Evolutionary conservation across 2,888 invertebrate genomes (phyloP), one percentile per base, ranked within the genome.

Genomic region (Poecilus cupreus): DNA sequence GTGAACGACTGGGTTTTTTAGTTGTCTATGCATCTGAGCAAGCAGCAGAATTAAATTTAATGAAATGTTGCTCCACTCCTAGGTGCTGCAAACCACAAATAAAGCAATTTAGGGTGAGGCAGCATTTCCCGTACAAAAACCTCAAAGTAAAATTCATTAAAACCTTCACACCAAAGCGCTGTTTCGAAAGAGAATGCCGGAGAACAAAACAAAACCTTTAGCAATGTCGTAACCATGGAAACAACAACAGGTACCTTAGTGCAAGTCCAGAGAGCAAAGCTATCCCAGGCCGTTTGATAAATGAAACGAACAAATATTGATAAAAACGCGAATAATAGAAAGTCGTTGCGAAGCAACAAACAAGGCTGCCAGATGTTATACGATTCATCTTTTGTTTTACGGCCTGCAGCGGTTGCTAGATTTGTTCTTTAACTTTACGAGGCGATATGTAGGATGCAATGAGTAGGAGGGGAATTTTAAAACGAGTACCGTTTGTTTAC

Each of bases 331-430:
- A 75, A 46, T 74, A 74, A 75, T 75, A 75, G 75, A 75, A 75
- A 75, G 75, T 75, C 49, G 51, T 24, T 32, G 32, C 68, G 10
- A 10, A 22, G 64, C 46, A 54, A 54, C 70, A 32, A 70, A 39
- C 70, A 70, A 70, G 64, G 64, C 64, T 64, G 64, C 37, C 37
- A 70, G 39, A 70, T 70, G 37, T 13, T 39, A 20, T 70, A 70
- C 70, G 70, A 51, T 75, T 75, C 75, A 75, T 75, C 75, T 75
- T 75, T 75, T 75, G 75, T 75, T 75, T 75, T 10, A 51, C 32
- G 43, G 75, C 75, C 75, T 75, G 75, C 43, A 51, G 75, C 75
- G 13, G 43, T 74, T 49, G 49, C 49, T 74, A 16, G 70, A 43
- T 70, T 37, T 20, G 22, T 39, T 43, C 22, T 39, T 70, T 70